Evolutionary conservation across 2,888 invertebrate genomes (phyloP), one percentile per base, ranked within the genome.

Genomic region (Epistrophella euchroma): DNA sequence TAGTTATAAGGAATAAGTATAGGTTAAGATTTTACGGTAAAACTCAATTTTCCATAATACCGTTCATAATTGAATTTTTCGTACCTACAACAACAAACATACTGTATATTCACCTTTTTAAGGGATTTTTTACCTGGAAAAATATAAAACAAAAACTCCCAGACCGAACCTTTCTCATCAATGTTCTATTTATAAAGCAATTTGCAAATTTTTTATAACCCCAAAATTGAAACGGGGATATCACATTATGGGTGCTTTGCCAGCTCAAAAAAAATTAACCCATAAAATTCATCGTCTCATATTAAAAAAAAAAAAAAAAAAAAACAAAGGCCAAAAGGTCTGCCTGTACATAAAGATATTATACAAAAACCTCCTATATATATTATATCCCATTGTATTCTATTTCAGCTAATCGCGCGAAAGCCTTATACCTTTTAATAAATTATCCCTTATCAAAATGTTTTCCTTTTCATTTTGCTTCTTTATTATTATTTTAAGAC

Each of bases 371-470:
- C 35, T 22, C 32, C 40, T 37, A 37, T 22, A 35, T 32, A 25
- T 15, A 58, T 40, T 40, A 37, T 60, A 28, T 37, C 66, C 40
- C 37, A 73, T 74, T 80, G 72, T 86, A 77, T 68, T 62, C 66
- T 77, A 68, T 86, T 73, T 70, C 50, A 78, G 71, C 64, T 60
- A 82, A 86, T 86, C 77, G 82, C 71, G 60, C 47, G 43, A 62
- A 68, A 55, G 70, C 68, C 70, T 66, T 68, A 50, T 68, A 72
- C 73, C 64, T 74, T 66, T 47, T 78, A 82, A 86, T 86, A 86
- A 86, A 82, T 86, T 86, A 86, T 78, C 82, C 73, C 62, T 82
- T 86, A 86, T 86, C 86, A 73, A 77, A 82, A 78, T 64, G 56
- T 70, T 73, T 56, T 76, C 52, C 71, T 58, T 73, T 77, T 66